Evolutionary conservation across 2,113 vertebrate genomes (phyloP).

Genomic region (Jacana jacana): DNA sequence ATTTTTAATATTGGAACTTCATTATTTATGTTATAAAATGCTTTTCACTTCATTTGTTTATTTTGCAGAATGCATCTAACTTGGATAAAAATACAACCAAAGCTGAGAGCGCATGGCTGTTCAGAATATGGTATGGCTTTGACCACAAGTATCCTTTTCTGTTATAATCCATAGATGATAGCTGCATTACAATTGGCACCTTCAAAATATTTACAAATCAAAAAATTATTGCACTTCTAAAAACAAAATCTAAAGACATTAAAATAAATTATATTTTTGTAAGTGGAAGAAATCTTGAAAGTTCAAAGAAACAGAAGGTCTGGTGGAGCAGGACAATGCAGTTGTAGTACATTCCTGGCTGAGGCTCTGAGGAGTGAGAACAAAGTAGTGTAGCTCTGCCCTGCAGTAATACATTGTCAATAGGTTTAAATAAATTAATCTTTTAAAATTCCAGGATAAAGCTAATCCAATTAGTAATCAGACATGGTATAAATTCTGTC

Average conservation of each 20-base stretch:
- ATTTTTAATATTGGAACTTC: slow-evolving; percentile 10
- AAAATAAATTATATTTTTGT: neutral
- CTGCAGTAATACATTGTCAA: neutral
- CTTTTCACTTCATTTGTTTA: slow-evolving; percentile 30
- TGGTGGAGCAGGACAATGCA: neutral
- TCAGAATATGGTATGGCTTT: slow-evolving; percentile 82
- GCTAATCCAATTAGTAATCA: neutral
- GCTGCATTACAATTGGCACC: neutral
- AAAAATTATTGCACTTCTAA: neutral
- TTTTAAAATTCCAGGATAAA: neutral
- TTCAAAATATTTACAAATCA: neutral
- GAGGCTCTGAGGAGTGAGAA: neutral
- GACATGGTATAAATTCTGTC: neutral
- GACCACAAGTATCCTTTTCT: slow-evolving; percentile 88
- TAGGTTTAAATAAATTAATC: neutral
- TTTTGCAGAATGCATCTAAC: slow-evolving; percentile 69
- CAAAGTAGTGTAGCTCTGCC: neutral
- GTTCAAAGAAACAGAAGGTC: neutral
- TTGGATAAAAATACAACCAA: slow-evolving; percentile 68
- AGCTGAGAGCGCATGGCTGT: slow-evolving; percentile 75
- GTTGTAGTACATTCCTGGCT: neutral
- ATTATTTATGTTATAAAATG: neutral
- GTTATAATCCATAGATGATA: neutral
- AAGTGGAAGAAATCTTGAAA: neutral
- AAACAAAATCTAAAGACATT: neutral